A percentile compares a stretch with the other conserved stretches of the same genome.
Conservation (phyloP, 2,113 vertebrate species). For the Psilopsiagon aurifrons region DNA sequence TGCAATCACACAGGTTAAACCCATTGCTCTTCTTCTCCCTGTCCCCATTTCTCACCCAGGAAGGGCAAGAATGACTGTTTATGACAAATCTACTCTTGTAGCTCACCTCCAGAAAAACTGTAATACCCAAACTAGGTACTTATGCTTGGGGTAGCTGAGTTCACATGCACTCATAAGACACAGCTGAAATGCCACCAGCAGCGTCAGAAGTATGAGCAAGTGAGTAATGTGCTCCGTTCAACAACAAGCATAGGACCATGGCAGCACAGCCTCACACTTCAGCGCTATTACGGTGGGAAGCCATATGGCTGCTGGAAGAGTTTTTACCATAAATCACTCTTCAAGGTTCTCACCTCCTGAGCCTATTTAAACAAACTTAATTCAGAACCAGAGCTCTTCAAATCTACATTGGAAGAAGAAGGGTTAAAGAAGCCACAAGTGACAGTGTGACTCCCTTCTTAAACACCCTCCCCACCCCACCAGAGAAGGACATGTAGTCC, state of each 20-base stretch:
- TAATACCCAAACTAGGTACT: background rate
- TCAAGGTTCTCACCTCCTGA: slow-evolving; percentile 41
- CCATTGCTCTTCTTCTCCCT: background rate
- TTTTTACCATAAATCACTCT: slow-evolving; percentile 70
- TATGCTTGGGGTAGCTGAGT: background rate
- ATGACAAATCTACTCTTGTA: background rate
- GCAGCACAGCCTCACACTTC: slow-evolving; percentile 7
- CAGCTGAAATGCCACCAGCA: background rate
- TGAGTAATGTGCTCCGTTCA: background rate
- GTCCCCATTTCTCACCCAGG: background rate
- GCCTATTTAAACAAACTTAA: slow-evolving; percentile 64
- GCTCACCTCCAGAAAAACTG: background rate
- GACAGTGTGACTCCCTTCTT: slow-evolving; percentile 12
- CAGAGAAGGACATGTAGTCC: slow-evolving; percentile 63
- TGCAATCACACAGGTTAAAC: background rate
- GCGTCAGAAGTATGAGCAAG: background rate
- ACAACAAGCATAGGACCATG: background rate
- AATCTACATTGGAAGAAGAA: slow-evolving; percentile 8
- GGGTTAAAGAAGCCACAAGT: slow-evolving; percentile 37
- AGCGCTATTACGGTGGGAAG: slow-evolving; percentile 15
- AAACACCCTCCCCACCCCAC: slow-evolving; percentile 10
- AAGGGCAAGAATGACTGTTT: background rate
- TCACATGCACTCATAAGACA: background rate
- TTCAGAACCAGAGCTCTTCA: slow-evolving; percentile 63
- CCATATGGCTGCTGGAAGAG: slow-evolving; percentile 64